A percentile compares a stretch with the other conserved stretches of the same genome.
phyloP scores from a whole-genome alignment of 2,888 invertebrate species.

The Eulithis prunata region DNA sequence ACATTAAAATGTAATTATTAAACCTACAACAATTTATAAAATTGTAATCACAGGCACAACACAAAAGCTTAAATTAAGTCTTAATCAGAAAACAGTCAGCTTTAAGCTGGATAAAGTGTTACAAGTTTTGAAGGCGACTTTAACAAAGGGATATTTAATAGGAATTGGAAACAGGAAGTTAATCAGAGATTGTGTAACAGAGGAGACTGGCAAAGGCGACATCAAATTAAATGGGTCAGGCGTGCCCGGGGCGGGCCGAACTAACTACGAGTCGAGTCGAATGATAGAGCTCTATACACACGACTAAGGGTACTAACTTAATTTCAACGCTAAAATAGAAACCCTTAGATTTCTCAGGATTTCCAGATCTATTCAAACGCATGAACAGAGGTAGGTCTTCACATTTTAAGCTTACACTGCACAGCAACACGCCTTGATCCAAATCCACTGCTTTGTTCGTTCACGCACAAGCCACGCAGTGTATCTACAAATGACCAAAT shows the following conservation, averaged over 20 bases:
- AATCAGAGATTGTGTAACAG: slow-evolving; percentile 71
- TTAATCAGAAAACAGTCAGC: slow-evolving; percentile 24
- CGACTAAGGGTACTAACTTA: not conserved
- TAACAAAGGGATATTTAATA: slow-evolving; percentile 70
- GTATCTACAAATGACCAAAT: too few relatives aligned
- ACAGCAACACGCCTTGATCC: too few relatives aligned
- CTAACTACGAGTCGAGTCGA: slow-evolving; percentile 39
- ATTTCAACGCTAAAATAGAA: not conserved
- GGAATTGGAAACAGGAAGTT: slow-evolving; percentile 78
- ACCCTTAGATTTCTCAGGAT: too few relatives aligned
- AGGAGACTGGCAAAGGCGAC: slow-evolving; percentile 52
- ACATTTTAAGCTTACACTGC: too few relatives aligned
- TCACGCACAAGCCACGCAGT: too few relatives aligned
- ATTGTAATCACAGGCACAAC: not conserved
- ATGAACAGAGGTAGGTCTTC: too few relatives aligned
- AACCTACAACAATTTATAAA: too few relatives aligned
- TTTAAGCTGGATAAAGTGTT: slow-evolving; percentile 25
- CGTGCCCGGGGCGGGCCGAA: slow-evolving; percentile 45
- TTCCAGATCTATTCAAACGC: too few relatives aligned
- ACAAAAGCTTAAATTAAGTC: slow-evolving; percentile 4
- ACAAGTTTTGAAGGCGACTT: slow-evolving; percentile 47
- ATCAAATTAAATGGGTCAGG: slow-evolving; percentile 73
- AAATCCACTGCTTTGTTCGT: too few relatives aligned
- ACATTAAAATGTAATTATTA: too few relatives aligned
- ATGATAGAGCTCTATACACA: slow-evolving; percentile 31